Base-by-base conservation (phyloP, 2,113 vertebrate genomes). In the Monopterus albus region DNA sequence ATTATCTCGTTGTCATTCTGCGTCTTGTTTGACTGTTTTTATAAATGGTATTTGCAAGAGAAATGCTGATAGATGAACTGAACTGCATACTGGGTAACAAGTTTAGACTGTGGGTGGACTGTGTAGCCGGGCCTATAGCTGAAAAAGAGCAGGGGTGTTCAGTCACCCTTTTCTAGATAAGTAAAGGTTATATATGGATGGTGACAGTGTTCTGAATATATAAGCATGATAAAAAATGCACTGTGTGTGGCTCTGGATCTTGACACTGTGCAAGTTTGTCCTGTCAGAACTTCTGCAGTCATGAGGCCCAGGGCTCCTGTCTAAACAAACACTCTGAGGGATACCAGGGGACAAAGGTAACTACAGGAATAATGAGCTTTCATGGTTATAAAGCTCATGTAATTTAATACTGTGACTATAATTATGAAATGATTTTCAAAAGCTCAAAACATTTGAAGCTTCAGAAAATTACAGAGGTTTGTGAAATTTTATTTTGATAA, bases 281-380 rank as follows among this genome's bases (percentile, higher is more conserved):
- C 25, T 76, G 29, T 53, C 92, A 97, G 96, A 97, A 98, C 86
- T 96, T 97, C 90, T 98, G 96, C 91, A 98, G 96, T 87, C 93
- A 91, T 59, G 96, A 98, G 79, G 96, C 96, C 6, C 91, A 95
- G 68, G 96, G 96, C 47, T 98, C 96, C 68, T 98, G 96, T 89
- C 94, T 97, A 20, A 97, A 96, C 91, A 98, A 97, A 67, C 97
- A 96, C 87, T 97, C 96, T 0, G 95, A 96, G 76, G 95, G 95
- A 43, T 96, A 97, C 71, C 95, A 95, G 0, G 95, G 96, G n/a
- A 68, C 96, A 95, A 87, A 96, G 96, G 96, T 96, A 83, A 38
- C 38, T 11, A 15, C 18, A 66, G 14, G 0, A 17, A 13, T 26
- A 3, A 13, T n/a, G n/a, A n/a, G n/a, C n/a, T n/a, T n/a, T n/a